Evolutionary conservation across 2,797 vertebrate genomes (phyloP).

Genomic region (Hyperoplus immaculatus): DNA sequence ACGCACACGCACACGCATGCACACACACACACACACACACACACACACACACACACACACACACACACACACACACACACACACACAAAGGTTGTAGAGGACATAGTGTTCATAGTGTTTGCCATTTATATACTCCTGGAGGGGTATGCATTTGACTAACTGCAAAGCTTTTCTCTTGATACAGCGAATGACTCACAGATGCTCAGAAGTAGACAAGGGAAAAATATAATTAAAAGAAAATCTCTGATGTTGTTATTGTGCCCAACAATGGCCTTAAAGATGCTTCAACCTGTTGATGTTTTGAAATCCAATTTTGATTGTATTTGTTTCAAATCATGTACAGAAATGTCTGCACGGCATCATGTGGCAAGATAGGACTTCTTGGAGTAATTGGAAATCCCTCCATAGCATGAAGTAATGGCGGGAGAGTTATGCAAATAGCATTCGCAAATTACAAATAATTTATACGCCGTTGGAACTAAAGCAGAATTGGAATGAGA

Average conservation of each 20-base stretch:
- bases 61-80: constrained; percentile 10
- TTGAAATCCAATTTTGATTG: neutral
- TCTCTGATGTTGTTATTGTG: neutral
- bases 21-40: constrained; percentile 6
- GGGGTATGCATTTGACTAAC: constrained; percentile 6
- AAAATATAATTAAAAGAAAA: constrained; percentile 19
- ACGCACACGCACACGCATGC: neutral
- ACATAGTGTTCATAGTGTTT: constrained; percentile 28
- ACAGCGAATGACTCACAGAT: constrained; percentile 6
- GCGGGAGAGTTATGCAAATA: neutral
- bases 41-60: neutral
- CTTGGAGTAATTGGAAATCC: neutral
- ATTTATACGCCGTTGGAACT: neutral
- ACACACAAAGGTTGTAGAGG: constrained; percentile 31
- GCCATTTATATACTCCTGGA: constrained; percentile 27
- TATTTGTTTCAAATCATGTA: neutral
- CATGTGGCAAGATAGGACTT: neutral
- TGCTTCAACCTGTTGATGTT: neutral
- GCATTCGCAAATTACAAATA: neutral
- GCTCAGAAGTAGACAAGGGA: neutral
- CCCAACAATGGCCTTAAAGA: neutral
- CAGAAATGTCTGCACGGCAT: constrained; percentile 2
- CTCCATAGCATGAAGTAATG: neutral
- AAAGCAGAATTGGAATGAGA: neutral
- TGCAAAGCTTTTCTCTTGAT: constrained; percentile 6